phyloP scores from a whole-genome alignment of 1,140 invertebrate species.

The Plectus sambesii region DNA sequence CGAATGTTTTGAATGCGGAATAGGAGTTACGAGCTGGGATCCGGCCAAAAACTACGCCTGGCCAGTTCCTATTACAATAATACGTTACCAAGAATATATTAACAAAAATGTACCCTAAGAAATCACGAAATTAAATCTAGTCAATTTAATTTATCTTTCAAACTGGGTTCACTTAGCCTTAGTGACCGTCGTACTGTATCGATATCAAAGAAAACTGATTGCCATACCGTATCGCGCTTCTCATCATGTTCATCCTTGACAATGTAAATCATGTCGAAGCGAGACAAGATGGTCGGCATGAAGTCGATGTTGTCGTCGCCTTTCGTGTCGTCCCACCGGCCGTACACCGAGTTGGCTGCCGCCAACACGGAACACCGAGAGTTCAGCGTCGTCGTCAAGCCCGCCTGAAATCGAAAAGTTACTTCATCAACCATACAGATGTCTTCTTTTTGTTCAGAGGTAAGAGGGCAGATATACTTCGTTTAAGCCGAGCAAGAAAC shows the following conservation, averaged over 20 bases:
- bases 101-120: no score
- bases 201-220: slow-evolving; percentile 19
- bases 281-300: slow-evolving; percentile 98
- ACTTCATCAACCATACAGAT: no score
- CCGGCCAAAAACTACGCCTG: no score
- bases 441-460: no score
- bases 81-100: no score
- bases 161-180: slow-evolving; percentile 13
- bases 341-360: slow-evolving; percentile 95
- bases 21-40: no score
- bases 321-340: slow-evolving; percentile 94
- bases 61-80: no score
- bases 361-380: slow-evolving; percentile 94
- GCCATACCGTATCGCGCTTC: slow-evolving; percentile 64
- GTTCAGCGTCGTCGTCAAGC: slow-evolving; percentile 95
- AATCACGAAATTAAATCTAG: slow-evolving; percentile 30
- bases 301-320: slow-evolving; percentile 99
- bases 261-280: slow-evolving; percentile 99
- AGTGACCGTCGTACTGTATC: neutral
- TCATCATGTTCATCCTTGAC: slow-evolving; percentile 94
- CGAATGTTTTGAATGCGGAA: no score
- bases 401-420: no score
- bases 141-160: slow-evolving; percentile 25
- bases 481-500: slow-evolving; percentile 8
- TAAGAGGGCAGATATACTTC: no score